Evolutionary conservation across 2,888 invertebrate species (phyloP).

Genomic region (Dolomedes plantarius): DNA sequence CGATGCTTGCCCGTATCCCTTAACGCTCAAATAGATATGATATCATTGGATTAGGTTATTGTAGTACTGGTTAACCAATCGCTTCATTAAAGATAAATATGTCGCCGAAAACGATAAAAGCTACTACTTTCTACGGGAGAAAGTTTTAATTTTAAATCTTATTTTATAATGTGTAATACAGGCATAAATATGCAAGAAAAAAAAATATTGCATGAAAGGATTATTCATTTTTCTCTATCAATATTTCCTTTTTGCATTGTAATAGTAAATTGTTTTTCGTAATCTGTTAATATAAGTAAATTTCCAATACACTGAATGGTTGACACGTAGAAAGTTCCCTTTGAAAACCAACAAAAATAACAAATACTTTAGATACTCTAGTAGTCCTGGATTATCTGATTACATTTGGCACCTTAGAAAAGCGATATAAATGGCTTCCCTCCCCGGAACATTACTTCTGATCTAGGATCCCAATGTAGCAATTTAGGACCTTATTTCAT

Average conservation of each 20-base stretch:
- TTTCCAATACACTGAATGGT: no score
- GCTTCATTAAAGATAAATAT: not conserved
- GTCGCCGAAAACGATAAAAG: no score
- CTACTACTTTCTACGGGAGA: no score
- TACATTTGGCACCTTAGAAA: slow-evolving; percentile 1
- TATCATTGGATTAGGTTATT: slow-evolving; percentile 17
- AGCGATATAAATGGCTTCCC: slow-evolving; percentile 7
- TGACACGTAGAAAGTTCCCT: no score
- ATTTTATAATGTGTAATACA: no score
- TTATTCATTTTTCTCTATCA: no score
- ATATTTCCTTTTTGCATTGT: no score
- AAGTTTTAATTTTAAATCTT: no score
- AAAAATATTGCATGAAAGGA: no score
- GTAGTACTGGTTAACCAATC: not conserved
- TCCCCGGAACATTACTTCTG: not conserved
- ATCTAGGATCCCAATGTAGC: slow-evolving; percentile 1
- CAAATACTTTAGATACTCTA: not conserved
- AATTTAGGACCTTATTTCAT: slow-evolving; percentile 11
- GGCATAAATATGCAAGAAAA: no score
- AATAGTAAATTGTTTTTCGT: no score
- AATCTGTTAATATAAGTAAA: no score
- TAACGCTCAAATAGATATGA: slow-evolving; percentile 34
- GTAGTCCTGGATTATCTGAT: not conserved
- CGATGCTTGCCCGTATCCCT: slow-evolving; percentile 26
- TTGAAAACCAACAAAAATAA: not conserved